Evolutionary conservation across 2,797 vertebrate genomes (phyloP).

Genomic region (Okamejei kenojei): DNA sequence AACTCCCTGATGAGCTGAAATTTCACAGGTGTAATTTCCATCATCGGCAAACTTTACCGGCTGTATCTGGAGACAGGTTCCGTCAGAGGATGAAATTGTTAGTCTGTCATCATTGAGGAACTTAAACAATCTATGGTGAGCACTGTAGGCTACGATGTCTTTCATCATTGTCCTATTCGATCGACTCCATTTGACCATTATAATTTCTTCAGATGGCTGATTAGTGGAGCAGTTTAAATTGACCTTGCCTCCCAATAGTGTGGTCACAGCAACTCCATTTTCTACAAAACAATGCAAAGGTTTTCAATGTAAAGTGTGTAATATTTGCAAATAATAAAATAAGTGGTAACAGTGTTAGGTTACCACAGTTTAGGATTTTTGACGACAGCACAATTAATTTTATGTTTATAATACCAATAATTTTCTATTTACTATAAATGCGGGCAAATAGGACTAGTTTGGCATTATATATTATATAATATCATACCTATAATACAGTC

Average conservation of each 20-base stretch:
- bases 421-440: not conserved
- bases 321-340: not conserved
- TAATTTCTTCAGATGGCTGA: not conserved
- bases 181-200: not conserved
- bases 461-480: no score
- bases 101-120: not conserved
- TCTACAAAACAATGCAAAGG: slow-evolving; percentile 10
- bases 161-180: not conserved
- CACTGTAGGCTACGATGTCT: not conserved
- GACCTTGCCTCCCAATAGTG: not conserved
- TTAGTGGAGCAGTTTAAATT: not conserved
- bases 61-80: slow-evolving; percentile 13
- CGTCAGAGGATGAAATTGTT: not conserved
- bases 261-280: not conserved
- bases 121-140: no score
- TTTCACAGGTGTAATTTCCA: slow-evolving; percentile 29
- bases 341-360: not conserved
- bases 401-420: not conserved
- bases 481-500: no score
- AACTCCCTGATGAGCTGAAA: not conserved
- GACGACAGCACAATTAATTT: not conserved
- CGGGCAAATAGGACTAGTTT: no score
- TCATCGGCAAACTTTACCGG: not conserved
- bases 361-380: no score
- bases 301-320: not conserved